A percentile compares a stretch with the other conserved stretches of the same genome.
Evolutionary conservation across 1,140 invertebrate species (phyloP).

Genomic region (Leptinotarsa lineolata): DNA sequence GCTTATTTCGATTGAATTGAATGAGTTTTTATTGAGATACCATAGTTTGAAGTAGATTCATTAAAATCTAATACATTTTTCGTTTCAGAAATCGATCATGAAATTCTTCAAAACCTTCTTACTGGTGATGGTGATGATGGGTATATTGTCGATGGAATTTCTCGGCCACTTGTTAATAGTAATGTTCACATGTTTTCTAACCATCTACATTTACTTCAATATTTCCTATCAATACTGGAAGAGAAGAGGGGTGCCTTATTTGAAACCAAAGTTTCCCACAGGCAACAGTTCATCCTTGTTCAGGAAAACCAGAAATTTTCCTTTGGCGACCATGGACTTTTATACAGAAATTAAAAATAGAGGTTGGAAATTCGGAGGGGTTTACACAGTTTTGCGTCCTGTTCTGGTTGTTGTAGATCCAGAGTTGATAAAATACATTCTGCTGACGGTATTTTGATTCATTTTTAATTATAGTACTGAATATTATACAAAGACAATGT

Average conservation of each 20-base stretch:
- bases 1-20: too few relatives aligned
- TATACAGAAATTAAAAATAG: slow-evolving; percentile 52
- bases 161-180: background rate
- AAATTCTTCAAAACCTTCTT: too few relatives aligned
- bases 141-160: background rate
- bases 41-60: too few relatives aligned
- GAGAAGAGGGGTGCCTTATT: slow-evolving; percentile 30
- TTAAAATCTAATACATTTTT: too few relatives aligned
- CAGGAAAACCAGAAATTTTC: slow-evolving; percentile 19
- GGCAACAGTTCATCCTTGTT: slow-evolving; percentile 27
- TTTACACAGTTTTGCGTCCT: slow-evolving; percentile 35
- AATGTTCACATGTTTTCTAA: background rate
- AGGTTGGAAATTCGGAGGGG: slow-evolving; percentile 38
- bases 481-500: background rate
- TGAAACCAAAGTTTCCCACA: slow-evolving; percentile 34
- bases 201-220: slow-evolving; percentile 29
- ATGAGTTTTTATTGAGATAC: too few relatives aligned
- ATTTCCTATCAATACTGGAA: slow-evolving; percentile 39
- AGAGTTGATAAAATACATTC: slow-evolving; percentile 57
- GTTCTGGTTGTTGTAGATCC: slow-evolving; percentile 55
- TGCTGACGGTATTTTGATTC: slow-evolving; percentile 50
- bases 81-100: background rate
- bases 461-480: too few relatives aligned
- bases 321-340: slow-evolving; percentile 31
- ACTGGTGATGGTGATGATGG: background rate